Conservation (phyloP, 2,888 invertebrate genomes). For the Pyrrhia umbra region DNA sequence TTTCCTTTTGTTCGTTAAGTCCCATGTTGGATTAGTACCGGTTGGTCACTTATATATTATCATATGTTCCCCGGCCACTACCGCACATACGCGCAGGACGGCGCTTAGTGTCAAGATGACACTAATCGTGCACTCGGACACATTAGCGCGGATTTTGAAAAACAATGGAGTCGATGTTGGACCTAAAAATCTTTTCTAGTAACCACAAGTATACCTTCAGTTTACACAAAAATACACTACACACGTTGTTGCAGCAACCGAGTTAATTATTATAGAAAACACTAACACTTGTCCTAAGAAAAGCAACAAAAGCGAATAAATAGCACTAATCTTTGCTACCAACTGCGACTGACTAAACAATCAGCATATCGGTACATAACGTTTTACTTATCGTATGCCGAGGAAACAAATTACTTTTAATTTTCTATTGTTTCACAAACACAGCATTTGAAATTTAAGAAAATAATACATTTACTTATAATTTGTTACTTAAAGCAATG, state of each 20-base stretch:
- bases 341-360: conserved; percentile 1
- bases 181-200: neutral
- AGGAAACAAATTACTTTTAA: conserved; percentile 8
- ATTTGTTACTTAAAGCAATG: no score
- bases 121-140: conserved; percentile 38
- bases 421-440: conserved; percentile 13
- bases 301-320: neutral
- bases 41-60: conserved; percentile 32
- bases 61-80: conserved; percentile 18
- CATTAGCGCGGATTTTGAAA: conserved; percentile 26
- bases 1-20: conserved; percentile 54
- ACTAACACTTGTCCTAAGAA: neutral
- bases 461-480: no score
- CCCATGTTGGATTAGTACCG: conserved; percentile 57
- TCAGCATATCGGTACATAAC: neutral
- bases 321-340: neutral
- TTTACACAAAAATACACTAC: neutral
- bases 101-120: conserved; percentile 51
- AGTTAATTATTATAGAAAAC: no score
- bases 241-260: no score
- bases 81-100: conserved; percentile 38
- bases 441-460: neutral
- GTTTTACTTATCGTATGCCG: neutral
- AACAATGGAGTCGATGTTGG: conserved; percentile 30
- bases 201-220: neutral